A percentile compares a stretch with the other conserved stretches of the same genome.
Evolutionary conservation across 1,140 invertebrate species (phyloP).

Genomic region (Pogonognathellus flavescens): DNA sequence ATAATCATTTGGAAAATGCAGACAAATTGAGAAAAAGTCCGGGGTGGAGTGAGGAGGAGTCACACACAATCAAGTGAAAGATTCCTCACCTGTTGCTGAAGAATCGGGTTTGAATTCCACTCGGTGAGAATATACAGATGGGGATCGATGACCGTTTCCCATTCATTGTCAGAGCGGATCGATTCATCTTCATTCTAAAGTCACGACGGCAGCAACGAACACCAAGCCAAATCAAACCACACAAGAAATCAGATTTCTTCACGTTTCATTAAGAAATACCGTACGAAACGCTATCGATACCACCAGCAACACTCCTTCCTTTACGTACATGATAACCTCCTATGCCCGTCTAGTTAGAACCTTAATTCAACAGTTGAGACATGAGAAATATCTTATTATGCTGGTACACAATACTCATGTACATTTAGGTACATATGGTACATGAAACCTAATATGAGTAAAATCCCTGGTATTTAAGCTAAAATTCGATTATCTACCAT

Average conservation of each 20-base stretch:
- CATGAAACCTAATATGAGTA: no score
- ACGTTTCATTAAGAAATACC: conserved; percentile 39
- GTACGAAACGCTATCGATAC: no score
- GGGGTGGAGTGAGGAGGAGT: conserved; percentile 7
- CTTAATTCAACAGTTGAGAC: no score
- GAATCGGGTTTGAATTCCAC: conserved; percentile 52
- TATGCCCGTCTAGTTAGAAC: no score
- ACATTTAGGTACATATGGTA: no score
- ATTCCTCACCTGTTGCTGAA: conserved; percentile 51
- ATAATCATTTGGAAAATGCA: conserved; percentile 2
- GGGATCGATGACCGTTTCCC: conserved; percentile 65
- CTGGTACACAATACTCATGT: no score
- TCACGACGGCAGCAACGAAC: neutral
- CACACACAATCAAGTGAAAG: conserved; percentile 43
- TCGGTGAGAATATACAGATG: conserved; percentile 63
- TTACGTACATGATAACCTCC: no score
- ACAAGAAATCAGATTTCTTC: conserved; percentile 14
- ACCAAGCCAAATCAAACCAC: conserved; percentile 6
- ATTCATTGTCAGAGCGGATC: conserved; percentile 52
- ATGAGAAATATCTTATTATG: no score
- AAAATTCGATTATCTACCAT: no score
- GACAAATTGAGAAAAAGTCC: neutral
- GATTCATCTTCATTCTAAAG: conserved; percentile 56
- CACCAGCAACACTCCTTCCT: no score
- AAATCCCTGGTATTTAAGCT: no score